Percentiles rank a stretch among this genome's conserved stretches.
phyloP scores from a whole-genome alignment of 1,140 invertebrate genomes.

The Drosophila azteca region DNA sequence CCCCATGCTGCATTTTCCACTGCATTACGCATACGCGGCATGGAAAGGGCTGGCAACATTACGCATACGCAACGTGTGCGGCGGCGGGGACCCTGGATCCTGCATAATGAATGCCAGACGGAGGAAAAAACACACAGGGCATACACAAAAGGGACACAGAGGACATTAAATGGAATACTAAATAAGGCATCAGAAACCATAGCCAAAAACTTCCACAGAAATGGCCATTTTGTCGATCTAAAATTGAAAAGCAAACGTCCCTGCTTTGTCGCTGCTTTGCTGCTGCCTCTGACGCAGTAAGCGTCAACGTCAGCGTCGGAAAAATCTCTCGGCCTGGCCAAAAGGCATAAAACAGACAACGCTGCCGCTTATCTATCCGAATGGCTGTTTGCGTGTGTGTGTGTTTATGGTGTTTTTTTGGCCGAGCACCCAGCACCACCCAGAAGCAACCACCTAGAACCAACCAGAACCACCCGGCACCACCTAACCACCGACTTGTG shows the following conservation, averaged over 20 bases:
- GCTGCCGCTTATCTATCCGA: slow-evolving; percentile 49
- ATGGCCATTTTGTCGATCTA: slow-evolving; percentile 63
- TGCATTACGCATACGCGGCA: slow-evolving; percentile 48
- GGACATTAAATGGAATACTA: slow-evolving; percentile 72
- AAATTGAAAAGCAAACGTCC: slow-evolving; percentile 64
- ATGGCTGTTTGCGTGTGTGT: slow-evolving; percentile 32
- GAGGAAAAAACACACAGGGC: slow-evolving; percentile 27
- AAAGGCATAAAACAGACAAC: slow-evolving; percentile 34
- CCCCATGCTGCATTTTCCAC: background rate
- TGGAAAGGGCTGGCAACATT: slow-evolving; percentile 36
- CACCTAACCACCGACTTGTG: slow-evolving; percentile 43
- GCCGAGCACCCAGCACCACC: slow-evolving; percentile 39
- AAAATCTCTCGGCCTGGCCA: background rate
- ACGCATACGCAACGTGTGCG: slow-evolving; percentile 67
- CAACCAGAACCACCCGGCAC: slow-evolving; percentile 41
- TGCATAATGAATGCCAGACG: slow-evolving; percentile 55
- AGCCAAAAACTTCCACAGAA: slow-evolving; percentile 12
- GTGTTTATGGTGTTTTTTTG: slow-evolving; percentile 69
- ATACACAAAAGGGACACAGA: slow-evolving; percentile 53
- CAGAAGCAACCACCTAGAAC: slow-evolving; percentile 28
- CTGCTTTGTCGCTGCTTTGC: background rate
- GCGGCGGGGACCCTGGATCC: background rate
- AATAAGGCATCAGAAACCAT: slow-evolving; percentile 31
- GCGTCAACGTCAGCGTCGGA: slow-evolving; percentile 16
- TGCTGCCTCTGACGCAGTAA: background rate